These are phyloP conservation scores for Andrena flavipes DNA, from an alignment of 2,888 invertebrate genomes.

Conservation along the genomic window DNA sequence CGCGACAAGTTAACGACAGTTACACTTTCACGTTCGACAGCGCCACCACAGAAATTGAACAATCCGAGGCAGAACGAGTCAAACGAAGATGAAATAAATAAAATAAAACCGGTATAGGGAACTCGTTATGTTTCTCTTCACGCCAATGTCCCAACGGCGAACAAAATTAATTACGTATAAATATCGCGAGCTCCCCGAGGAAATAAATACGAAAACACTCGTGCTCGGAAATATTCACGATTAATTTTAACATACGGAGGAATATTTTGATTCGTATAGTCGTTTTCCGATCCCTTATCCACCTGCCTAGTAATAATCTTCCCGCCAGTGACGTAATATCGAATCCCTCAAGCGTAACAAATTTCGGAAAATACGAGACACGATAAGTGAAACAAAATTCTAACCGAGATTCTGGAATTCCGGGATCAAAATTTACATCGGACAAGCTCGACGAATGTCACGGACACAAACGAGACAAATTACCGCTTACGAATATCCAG, in stretches of 20 bases:
- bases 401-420: neutral
- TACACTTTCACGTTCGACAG: constrained; percentile 33
- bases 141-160: constrained; percentile 13
- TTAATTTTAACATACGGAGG: neutral
- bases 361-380: neutral
- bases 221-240: constrained; percentile 1
- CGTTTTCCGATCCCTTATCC: constrained; percentile 42
- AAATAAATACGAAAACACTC: neutral
- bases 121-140: constrained; percentile 48
- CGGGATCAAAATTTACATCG: neutral
- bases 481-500: neutral
- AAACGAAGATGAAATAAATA: constrained; percentile 54
- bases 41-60: constrained; percentile 43
- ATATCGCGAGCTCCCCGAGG: neutral
- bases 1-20: neutral
- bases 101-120: constrained; percentile 58
- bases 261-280: constrained; percentile 37
- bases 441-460: neutral
- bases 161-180: constrained; percentile 29
- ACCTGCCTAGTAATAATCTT: constrained; percentile 48
- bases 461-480: neutral
- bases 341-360: constrained; percentile 8
- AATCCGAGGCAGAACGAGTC: constrained; percentile 20
- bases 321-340: constrained; percentile 47
- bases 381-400: neutral